Conservation (phyloP, 2,888 invertebrate genomes). For the Apeira syringaria region DNA sequence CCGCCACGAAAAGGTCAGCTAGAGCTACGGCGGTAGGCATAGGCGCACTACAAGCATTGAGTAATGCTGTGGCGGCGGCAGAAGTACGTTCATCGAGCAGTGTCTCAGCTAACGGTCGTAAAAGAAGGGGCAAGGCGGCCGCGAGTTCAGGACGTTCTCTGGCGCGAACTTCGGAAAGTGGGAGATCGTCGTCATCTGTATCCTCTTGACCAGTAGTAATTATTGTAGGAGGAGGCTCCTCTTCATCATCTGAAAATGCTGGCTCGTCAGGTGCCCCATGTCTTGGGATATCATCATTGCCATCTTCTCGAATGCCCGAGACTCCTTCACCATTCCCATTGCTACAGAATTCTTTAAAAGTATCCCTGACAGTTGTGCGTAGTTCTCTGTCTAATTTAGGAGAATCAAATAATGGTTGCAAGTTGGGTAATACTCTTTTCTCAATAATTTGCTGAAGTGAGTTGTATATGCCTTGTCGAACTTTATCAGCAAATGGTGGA, state of each 20-base stretch:
- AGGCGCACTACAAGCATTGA: conserved; percentile 62
- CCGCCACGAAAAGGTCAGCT: conserved; percentile 72
- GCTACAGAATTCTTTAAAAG: conserved; percentile 95
- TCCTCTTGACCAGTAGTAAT: conserved; percentile 67
- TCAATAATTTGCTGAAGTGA: conserved; percentile 94
- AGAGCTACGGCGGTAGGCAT: conserved; percentile 69
- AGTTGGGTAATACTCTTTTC: conserved; percentile 94
- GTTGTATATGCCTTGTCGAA: conserved; percentile 91
- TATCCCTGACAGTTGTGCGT: conserved; percentile 92
- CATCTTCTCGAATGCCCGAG: conserved; percentile 76
- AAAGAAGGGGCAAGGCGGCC: conserved; percentile 69
- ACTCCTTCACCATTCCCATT: conserved; percentile 77
- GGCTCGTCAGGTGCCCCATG: conserved; percentile 85
- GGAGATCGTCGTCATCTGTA: conserved; percentile 90
- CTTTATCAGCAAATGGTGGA: conserved; percentile 90
- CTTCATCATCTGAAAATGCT: conserved; percentile 94
- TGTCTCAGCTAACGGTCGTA: conserved; percentile 73
- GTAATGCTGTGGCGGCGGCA: conserved; percentile 62
- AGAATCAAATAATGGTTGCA: conserved; percentile 94
- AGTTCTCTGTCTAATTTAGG: conserved; percentile 93
- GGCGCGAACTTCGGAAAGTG: conserved; percentile 89
- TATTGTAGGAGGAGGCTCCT: conserved; percentile 81
- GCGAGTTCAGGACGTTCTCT: conserved; percentile 85
- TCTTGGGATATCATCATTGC: conserved; percentile 64
- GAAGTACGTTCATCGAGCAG: conserved; percentile 70